A percentile compares a stretch with the other conserved stretches of the same genome.
These are phyloP conservation scores for Isaurus tuberculatus DNA, from an alignment of 92 coral and sea anemone genomes.

Conservation along the genomic window DNA sequence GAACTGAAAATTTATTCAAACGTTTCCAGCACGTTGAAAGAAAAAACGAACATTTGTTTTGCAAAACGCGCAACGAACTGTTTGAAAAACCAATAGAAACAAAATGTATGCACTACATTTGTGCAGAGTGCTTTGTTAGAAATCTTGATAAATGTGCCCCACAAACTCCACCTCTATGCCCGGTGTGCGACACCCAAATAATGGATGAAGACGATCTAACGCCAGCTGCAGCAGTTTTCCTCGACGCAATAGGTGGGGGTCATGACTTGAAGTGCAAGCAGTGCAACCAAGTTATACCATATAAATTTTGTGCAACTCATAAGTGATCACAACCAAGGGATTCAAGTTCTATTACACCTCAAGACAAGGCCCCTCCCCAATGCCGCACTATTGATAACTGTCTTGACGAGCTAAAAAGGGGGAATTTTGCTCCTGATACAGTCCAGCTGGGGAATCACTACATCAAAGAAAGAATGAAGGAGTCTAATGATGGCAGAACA, in stretches of 20 bases:
- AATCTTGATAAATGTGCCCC: neutral
- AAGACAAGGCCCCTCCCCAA: neutral
- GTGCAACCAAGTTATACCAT: neutral
- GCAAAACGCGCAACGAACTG: neutral
- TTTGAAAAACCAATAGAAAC: conserved; percentile 21
- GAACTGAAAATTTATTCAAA: neutral
- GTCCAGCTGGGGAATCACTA: conserved; percentile 20
- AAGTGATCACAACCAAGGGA: neutral
- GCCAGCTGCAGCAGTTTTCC: neutral
- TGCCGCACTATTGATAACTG: conserved; percentile 22
- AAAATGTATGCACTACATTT: conserved; percentile 25
- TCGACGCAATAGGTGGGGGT: neutral
- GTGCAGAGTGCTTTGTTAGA: neutral
- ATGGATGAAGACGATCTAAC: neutral
- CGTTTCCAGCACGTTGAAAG: neutral
- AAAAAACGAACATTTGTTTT: neutral
- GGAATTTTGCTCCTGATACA: conserved; percentile 14
- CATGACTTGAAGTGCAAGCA: conserved; percentile 17
- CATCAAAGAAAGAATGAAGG: neutral
- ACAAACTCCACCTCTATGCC: neutral
- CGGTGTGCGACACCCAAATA: conserved; percentile 1
- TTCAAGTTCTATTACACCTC: neutral
- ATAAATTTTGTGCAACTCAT: neutral
- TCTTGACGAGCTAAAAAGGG: conserved; percentile 14
- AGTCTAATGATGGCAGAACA: conserved; percentile 22